These are phyloP conservation scores for Panthera tigris DNA, from an alignment of 2,113 vertebrate genomes.

Conservation along the genomic window DNA sequence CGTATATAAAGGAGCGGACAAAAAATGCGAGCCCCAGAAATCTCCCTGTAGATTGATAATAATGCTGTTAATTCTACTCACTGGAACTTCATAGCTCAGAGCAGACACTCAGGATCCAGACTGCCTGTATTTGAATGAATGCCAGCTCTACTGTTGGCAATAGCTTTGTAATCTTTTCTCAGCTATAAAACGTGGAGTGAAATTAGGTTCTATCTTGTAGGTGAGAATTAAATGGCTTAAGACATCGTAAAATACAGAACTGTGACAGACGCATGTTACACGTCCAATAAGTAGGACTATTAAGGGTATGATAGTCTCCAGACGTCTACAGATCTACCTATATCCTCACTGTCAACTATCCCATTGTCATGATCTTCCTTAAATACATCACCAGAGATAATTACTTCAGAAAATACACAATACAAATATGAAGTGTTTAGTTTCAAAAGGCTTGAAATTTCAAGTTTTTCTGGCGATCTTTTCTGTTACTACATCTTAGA, in stretches of 20 bases:
- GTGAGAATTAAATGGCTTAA: neutral
- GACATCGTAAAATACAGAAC: neutral
- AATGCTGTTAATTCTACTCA: neutral
- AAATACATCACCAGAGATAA: neutral
- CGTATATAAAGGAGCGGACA: neutral
- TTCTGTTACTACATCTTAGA: neutral
- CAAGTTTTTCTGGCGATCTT: neutral
- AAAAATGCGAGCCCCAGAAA: neutral
- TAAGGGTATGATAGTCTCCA: neutral
- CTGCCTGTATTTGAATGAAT: neutral
- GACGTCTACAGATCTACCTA: neutral
- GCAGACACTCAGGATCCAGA: neutral
- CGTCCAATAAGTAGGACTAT: neutral
- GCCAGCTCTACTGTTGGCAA: neutral
- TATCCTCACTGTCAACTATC: neutral
- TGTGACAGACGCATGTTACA: neutral
- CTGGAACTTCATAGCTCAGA: neutral
- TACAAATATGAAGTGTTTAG: neutral
- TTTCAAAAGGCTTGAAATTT: neutral
- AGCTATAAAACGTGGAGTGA: neutral
- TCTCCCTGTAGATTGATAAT: neutral
- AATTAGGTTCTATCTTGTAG: neutral
- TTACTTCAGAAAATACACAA: neutral
- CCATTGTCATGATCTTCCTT: neutral
- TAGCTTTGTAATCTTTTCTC: neutral